Conservation (phyloP, 2,113 vertebrate species). For the Ictidomys tridecemlineatus region DNA sequence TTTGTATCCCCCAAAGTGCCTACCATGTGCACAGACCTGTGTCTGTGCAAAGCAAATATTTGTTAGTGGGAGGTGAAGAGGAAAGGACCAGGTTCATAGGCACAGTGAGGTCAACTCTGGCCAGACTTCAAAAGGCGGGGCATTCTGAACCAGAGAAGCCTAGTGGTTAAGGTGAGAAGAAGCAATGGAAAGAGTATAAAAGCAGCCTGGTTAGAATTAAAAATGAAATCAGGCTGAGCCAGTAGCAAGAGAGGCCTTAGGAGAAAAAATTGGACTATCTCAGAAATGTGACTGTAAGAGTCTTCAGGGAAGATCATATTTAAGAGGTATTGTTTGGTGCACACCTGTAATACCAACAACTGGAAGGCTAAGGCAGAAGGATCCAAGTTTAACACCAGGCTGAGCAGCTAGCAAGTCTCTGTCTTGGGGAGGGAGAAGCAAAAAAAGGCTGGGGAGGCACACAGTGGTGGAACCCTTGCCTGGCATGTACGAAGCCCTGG, state of each 20-base stretch:
- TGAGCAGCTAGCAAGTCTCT: background rate
- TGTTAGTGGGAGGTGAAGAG: background rate
- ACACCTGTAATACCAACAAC: background rate
- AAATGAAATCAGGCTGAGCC: conserved; percentile 12
- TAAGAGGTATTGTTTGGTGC: background rate
- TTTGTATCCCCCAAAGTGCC: background rate
- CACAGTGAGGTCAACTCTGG: background rate
- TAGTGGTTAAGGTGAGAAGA: background rate
- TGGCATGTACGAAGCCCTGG: background rate
- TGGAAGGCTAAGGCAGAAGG: background rate
- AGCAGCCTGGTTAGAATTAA: conserved; percentile 5
- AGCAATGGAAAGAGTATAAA: background rate
- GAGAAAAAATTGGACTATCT: conserved; percentile 14
- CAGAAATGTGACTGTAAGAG: background rate
- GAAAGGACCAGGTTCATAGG: background rate
- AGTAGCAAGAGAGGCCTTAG: background rate
- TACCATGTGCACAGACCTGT: background rate
- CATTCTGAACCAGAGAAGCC: background rate
- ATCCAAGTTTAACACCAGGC: too few relatives aligned
- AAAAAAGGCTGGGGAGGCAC: background rate
- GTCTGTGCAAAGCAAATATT: conserved; percentile 43
- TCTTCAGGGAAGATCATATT: background rate
- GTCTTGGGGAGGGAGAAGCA: background rate
- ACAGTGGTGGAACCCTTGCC: background rate
- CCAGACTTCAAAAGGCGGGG: background rate